Conservation (phyloP, 1,140 invertebrate species). For the Bombus cullumanus region DNA sequence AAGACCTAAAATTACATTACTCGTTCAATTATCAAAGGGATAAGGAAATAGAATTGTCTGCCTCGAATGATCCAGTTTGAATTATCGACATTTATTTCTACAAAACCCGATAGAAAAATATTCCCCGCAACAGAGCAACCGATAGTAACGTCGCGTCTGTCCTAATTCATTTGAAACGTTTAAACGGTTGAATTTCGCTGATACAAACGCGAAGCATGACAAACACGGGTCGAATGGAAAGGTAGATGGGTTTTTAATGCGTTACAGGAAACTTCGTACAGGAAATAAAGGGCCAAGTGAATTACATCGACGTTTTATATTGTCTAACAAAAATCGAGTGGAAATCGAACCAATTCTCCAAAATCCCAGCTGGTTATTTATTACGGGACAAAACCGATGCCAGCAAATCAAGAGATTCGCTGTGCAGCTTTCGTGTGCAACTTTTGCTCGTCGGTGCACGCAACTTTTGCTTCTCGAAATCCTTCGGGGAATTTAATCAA, state of each 20-base stretch:
- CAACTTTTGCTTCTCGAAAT: not conserved
- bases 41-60: not conserved
- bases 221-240: not conserved
- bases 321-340: constrained; percentile 1
- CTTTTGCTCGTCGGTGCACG: not conserved
- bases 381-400: constrained; percentile 8
- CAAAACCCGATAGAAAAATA: not conserved
- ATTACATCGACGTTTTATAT: constrained; percentile 17
- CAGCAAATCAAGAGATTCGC: not conserved
- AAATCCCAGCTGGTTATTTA: constrained; percentile 18
- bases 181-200: not conserved
- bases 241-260: not conserved
- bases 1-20: not conserved
- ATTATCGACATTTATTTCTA: not conserved
- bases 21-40: not conserved
- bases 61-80: not conserved
- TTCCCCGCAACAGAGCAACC: not conserved
- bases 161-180: not conserved
- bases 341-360: constrained; percentile 20
- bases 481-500: not conserved
- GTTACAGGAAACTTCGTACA: not conserved
- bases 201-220: not conserved
- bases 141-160: not conserved
- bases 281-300: not conserved
- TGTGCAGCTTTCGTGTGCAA: not conserved